Percentiles rank a stretch among this genome's conserved stretches.
phyloP scores from a whole-genome alignment of 2,797 vertebrate species.

The Loriculus beryllinus region DNA sequence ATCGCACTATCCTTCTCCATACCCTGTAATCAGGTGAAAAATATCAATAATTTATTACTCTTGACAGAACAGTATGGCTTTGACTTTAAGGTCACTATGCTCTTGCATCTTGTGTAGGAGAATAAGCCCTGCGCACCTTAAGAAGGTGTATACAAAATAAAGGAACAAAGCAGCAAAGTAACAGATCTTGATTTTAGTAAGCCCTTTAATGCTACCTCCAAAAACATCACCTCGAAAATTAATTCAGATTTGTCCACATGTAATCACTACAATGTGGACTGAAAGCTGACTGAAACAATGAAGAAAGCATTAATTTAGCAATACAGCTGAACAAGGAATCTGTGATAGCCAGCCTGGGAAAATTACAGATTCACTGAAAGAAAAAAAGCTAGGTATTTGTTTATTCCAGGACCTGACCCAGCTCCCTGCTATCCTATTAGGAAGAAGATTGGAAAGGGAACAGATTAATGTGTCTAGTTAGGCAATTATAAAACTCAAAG shows the following conservation, averaged over 20 bases:
- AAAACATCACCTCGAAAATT: constrained; percentile 10
- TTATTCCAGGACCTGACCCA: neutral
- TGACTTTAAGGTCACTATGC: constrained; percentile 57
- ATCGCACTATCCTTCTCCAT: neutral
- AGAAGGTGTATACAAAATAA: neutral
- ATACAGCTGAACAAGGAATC: neutral
- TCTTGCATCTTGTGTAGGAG: constrained; percentile 3
- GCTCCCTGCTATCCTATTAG: neutral
- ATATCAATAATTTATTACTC: constrained; percentile 1
- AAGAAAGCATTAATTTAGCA: neutral
- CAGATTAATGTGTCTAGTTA: neutral
- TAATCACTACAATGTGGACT: neutral
- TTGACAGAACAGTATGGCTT: constrained; percentile 26
- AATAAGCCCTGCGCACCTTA: neutral
- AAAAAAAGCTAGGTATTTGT: neutral
- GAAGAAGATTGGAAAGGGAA: neutral
- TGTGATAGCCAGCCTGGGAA: neutral
- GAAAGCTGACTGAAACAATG: neutral
- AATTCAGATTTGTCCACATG: neutral
- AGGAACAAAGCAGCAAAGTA: constrained; percentile 22
- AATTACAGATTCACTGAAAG: neutral
- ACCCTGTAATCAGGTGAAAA: neutral
- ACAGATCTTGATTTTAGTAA: constrained; percentile 1
- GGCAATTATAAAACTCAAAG: neutral
- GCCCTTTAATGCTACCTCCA: neutral